These are phyloP conservation scores for Sebastes ruberrimus DNA, from an alignment of 2,797 vertebrate species.

Conservation along the genomic window DNA sequence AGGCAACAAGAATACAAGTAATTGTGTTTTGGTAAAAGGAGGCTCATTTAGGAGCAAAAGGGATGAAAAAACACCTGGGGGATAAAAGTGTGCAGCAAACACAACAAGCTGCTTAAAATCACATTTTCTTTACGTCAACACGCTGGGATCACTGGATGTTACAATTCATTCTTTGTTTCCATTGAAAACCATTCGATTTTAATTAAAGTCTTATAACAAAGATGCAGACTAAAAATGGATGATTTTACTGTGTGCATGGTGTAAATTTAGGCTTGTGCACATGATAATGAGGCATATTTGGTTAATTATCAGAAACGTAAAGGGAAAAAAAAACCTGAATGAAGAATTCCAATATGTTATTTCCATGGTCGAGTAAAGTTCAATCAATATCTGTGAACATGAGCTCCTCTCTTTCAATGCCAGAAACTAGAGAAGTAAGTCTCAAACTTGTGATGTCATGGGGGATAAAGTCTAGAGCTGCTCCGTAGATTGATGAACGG, in stretches of 20 bases:
- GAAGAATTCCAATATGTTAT: neutral
- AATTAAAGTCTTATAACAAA: neutral
- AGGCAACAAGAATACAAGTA: constrained; percentile 41
- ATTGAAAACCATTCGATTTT: constrained; percentile 15
- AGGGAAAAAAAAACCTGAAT: neutral
- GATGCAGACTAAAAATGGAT: neutral
- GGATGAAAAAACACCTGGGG: constrained; percentile 63
- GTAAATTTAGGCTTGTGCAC: neutral
- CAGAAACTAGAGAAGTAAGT: neutral
- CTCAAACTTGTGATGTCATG: no score
- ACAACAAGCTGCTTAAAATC: constrained; percentile 47
- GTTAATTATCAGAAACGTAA: neutral
- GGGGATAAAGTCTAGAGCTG: no score
- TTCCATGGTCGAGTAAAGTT: no score
- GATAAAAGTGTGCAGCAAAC: constrained; percentile 55
- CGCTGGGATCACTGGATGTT: constrained; percentile 3
- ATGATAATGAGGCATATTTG: neutral
- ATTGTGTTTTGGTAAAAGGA: constrained; percentile 56
- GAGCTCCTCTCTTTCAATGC: no score
- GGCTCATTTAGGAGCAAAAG: constrained; percentile 46
- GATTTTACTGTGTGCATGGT: neutral
- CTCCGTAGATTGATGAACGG: no score
- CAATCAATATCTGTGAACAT: no score
- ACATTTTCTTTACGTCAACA: constrained; percentile 16
- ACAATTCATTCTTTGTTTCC: constrained; percentile 20